Conservation (phyloP, 2,113 vertebrate species). For the Nannospalax galili region DNA sequence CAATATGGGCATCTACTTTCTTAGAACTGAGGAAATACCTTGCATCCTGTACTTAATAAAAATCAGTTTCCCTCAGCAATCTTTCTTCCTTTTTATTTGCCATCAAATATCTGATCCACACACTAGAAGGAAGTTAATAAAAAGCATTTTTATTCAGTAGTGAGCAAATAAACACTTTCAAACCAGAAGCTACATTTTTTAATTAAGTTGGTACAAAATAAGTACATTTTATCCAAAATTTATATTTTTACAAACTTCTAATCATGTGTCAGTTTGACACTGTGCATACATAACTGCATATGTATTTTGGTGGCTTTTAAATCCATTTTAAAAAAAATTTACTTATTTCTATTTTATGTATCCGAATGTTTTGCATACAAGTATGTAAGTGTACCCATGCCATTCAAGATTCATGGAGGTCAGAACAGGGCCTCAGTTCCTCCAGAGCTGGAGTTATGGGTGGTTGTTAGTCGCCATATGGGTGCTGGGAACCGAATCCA, state of each 20-base stretch:
- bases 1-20: background rate
- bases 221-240: background rate
- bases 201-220: background rate
- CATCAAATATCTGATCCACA: background rate
- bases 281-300: background rate
- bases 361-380: too few relatives aligned
- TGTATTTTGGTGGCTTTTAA: background rate
- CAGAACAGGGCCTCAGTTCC: too few relatives aligned
- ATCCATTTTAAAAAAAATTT: too few relatives aligned
- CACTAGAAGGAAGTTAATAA: background rate
- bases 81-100: background rate
- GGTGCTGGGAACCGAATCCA: too few relatives aligned
- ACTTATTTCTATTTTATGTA: too few relatives aligned
- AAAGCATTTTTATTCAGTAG: background rate
- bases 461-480: too few relatives aligned
- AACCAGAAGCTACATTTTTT: background rate
- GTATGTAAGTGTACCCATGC: too few relatives aligned
- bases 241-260: background rate
- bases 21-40: background rate
- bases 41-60: background rate
- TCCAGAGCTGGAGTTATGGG: too few relatives aligned
- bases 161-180: background rate
- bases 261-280: background rate
- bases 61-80: background rate
- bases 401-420: too few relatives aligned